Evolutionary conservation across 2,113 vertebrate genomes (phyloP).

Genomic region (Phasianus colchicus): DNA sequence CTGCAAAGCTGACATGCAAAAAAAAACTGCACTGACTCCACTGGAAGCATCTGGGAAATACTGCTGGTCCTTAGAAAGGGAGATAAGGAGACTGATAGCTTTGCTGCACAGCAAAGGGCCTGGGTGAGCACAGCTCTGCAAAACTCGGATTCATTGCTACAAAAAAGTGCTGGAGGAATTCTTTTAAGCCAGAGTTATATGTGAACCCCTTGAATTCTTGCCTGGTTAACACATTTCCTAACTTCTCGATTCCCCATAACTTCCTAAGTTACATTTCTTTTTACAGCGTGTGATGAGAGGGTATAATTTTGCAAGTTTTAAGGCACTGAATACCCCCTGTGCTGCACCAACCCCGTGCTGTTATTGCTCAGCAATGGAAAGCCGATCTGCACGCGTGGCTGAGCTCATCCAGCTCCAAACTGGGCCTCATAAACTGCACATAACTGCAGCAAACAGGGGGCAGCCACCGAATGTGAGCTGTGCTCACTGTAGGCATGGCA

Average conservation of each 20-base stretch:
- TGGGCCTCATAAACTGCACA: background rate
- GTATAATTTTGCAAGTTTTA: background rate
- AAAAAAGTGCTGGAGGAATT: background rate
- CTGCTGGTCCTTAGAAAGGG: background rate
- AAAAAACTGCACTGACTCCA: background rate
- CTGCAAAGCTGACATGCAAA: background rate
- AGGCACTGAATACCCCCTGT: background rate
- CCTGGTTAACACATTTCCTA: background rate
- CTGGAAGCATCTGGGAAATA: background rate
- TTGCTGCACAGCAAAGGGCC: background rate
- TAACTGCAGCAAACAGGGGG: background rate
- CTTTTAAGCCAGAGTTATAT: background rate
- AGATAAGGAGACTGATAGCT: background rate
- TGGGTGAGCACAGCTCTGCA: background rate
- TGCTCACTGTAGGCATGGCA: background rate
- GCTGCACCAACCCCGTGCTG: background rate
- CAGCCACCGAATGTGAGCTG: background rate
- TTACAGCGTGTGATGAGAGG: background rate
- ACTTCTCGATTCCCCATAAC: background rate
- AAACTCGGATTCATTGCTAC: background rate
- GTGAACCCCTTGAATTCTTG: background rate
- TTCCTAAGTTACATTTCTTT: background rate
- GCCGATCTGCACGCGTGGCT: background rate
- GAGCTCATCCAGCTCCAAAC: background rate
- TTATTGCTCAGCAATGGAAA: background rate